Base-by-base conservation (phyloP, 2,888 invertebrate genomes). In the Drosophila sordidula region DNA sequence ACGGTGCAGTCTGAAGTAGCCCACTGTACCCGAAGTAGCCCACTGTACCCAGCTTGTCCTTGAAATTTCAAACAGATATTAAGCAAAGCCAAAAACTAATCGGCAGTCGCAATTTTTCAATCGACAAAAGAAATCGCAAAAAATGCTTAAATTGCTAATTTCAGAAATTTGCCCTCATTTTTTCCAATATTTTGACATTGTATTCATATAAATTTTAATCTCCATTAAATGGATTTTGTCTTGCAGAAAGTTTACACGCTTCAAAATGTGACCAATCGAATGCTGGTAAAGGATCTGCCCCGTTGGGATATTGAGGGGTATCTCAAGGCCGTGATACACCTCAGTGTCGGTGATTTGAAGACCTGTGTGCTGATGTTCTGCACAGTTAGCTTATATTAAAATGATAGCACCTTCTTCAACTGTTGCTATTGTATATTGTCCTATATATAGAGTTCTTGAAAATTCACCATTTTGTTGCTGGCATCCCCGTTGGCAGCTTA, bases 191-290 rank as follows among this genome's bases (percentile, higher is more conserved):
- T 9, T 8, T 9, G 29, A 8, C 26, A 29, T 29, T 8, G 26
- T 29, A 3, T 29, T 29, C 9, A 29, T 29, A 29, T 29, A 29
- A 29, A n/a, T n/a, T n/a, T n/a, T n/a, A n/a, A 26, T 26, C 26
- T 26, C 6, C 8, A n/a, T 26, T 26, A 1, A 1, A 9, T 9
- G 22, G 3, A 22, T 29, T 9, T 8, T 4, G 0, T 8, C n/a
- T 49, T 42, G 1, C 50, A 84, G 82, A 52, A 64, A 0, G 45
- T 68, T 3, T 83, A 71, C 25, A 49, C 9, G 0, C 4, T 83
- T 0, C 22, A 1, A 0, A 83, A 83, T 32, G 9, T 78, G 5
- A 67, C 64, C 32, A 86, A 82, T 46, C 80, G 63, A 1, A 11
- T 64, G 12, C n/a, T 12, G 5, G 1, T 82, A 8, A 11, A 6